These are phyloP conservation scores for Olivierus martensii DNA, from an alignment of 1,140 invertebrate genomes.

Conservation along the genomic window DNA sequence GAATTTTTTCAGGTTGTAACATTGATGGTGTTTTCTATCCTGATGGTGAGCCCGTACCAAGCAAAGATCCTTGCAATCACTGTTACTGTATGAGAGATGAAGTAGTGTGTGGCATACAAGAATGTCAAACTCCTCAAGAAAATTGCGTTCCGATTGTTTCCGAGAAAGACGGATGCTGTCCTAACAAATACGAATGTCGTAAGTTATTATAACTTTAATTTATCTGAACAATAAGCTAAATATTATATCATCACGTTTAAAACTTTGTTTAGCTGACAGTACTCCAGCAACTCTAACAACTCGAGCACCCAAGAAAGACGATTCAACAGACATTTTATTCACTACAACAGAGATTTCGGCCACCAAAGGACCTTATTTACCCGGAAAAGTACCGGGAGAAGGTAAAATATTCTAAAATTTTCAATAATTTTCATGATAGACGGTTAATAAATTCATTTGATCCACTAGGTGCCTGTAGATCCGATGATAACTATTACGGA, in stretches of 20 bases:
- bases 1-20: conserved; percentile 42
- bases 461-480: conserved; percentile 20
- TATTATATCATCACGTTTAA: no score
- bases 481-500: conserved; percentile 20
- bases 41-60: conserved; percentile 47
- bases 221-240: no score
- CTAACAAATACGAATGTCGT: conserved; percentile 65
- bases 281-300: no score
- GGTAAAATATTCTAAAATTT: no score
- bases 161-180: conserved; percentile 57
- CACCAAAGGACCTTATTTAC: no score
- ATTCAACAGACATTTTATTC: no score
- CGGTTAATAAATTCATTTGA: no score
- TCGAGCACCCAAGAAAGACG: no score
- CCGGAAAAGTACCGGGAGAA: no score
- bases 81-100: conserved; percentile 24
- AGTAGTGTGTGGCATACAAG: conserved; percentile 80
- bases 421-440: no score
- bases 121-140: conserved; percentile 70
- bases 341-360: no score
- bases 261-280: no score
- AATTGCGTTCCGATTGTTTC: conserved; percentile 64
- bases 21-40: conserved; percentile 53
- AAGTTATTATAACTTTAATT: not conserved
- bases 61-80: conserved; percentile 51